Evolutionary conservation across 2,113 vertebrate species (phyloP).

Genomic region (Pyrgilauda ruficollis): DNA sequence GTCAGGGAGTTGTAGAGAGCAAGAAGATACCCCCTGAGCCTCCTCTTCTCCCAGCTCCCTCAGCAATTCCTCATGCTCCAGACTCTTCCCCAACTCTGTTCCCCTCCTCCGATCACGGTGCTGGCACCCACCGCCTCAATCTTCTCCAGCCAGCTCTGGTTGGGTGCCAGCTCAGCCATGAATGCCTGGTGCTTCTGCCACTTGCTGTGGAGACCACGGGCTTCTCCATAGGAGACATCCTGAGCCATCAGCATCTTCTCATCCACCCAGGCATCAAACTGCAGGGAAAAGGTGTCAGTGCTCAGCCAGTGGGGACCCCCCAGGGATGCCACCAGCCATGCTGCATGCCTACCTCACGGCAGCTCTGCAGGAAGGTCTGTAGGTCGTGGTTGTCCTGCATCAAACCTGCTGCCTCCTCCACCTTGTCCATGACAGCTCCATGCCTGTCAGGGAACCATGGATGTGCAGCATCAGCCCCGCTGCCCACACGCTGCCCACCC

Average conservation of each 20-base stretch:
- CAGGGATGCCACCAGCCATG: fast-evolving
- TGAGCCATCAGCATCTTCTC: slow-evolving; percentile 95
- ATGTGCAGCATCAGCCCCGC: fast-evolving
- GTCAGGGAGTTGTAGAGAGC: neutral
- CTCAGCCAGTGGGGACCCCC: fast-evolving
- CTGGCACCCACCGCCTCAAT: slow-evolving; percentile 76
- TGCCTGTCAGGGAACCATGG: slow-evolving; percentile 67
- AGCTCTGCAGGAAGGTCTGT: slow-evolving; percentile 91
- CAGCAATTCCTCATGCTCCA: neutral
- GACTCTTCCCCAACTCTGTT: neutral
- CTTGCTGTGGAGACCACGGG: slow-evolving; percentile 88
- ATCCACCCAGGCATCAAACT: slow-evolving; percentile 94
- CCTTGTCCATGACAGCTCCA: slow-evolving; percentile 73
- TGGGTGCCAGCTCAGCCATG: slow-evolving; percentile 89
- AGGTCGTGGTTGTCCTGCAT: slow-evolving; percentile 89
- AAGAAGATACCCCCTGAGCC: neutral
- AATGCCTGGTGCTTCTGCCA: slow-evolving; percentile 97
- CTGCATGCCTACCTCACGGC: slow-evolving; percentile 83
- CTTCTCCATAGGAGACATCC: slow-evolving; percentile 88
- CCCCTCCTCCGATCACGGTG: fast-evolving
- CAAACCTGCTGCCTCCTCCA: slow-evolving; percentile 76
- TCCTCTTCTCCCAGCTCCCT: neutral
- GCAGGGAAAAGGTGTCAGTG: neutral
- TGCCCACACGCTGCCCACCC: fast-evolving
- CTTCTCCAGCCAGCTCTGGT: slow-evolving; percentile 88